phyloP scores from a whole-genome alignment of 2,113 vertebrate genomes.

The Pristiophorus japonicus region DNA sequence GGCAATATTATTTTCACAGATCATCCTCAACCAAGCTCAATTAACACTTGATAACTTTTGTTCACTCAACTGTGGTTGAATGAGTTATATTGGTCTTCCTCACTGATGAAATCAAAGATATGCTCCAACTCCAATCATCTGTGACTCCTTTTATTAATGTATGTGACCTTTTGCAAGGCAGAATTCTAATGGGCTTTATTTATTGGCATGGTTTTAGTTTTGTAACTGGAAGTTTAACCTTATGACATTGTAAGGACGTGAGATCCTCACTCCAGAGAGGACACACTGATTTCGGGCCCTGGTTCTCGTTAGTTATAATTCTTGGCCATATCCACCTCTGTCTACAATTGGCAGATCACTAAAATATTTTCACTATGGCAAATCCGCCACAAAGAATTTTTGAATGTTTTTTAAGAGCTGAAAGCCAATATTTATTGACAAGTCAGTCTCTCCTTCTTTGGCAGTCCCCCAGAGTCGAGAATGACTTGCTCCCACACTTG shows the following conservation, averaged over 20 bases:
- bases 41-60: constrained; percentile 3
- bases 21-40: not conserved
- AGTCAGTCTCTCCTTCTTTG: no score
- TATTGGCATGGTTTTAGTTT: not conserved
- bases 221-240: not conserved
- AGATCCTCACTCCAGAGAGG: not conserved
- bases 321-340: not conserved
- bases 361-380: no score
- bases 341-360: no score
- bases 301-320: not conserved
- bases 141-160: not conserved
- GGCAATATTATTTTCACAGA: not conserved
- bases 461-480: no score
- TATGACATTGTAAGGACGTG: not conserved
- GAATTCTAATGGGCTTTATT: not conserved
- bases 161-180: no score
- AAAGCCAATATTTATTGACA: not conserved
- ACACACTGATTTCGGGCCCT: not conserved
- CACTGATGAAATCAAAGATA: not conserved
- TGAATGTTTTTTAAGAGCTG: not conserved
- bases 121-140: not conserved
- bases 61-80: not conserved
- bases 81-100: not conserved
- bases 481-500: no score
- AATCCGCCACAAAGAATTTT: no score